Conservation (phyloP, 2,797 vertebrate species). For the Clarias platycephalus region DNA sequence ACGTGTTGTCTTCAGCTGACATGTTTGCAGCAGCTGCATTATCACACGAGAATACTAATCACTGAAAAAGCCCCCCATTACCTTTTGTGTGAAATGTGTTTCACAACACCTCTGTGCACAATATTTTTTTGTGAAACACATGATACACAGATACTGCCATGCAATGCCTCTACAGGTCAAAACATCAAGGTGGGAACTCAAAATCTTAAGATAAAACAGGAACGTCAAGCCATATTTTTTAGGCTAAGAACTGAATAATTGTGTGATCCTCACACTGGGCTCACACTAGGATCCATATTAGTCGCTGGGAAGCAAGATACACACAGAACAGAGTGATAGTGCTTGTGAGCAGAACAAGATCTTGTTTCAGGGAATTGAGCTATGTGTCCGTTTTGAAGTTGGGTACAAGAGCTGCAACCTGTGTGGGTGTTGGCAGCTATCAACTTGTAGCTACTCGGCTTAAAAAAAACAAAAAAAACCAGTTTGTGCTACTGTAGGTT, state of each 20-base stretch:
- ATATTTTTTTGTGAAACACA: neutral
- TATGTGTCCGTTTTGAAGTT: constrained; percentile 31
- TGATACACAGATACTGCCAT: neutral
- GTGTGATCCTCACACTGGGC: constrained; percentile 20
- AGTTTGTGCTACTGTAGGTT: constrained; percentile 42
- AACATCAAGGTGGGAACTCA: constrained; percentile 12
- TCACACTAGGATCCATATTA: constrained; percentile 19
- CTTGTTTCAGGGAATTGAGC: constrained; percentile 14
- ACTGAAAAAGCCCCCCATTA: neutral
- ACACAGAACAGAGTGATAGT: constrained; percentile 10
- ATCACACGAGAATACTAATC: neutral
- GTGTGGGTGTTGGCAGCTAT: constrained; percentile 47
- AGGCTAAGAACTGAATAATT: neutral
- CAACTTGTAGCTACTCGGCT: constrained; percentile 36
- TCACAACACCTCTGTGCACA: neutral
- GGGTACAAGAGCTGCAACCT: constrained; percentile 35
- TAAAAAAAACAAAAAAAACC: neutral
- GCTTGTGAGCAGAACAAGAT: constrained; percentile 37
- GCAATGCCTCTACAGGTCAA: neutral
- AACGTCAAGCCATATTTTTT: constrained; percentile 19
- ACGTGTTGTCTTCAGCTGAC: constrained; percentile 15
- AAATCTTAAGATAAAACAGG: constrained; percentile 1
- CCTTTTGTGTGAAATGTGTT: constrained; percentile 3
- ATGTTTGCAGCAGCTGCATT: constrained; percentile 18
- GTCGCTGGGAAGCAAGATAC: neutral